phyloP scores from a whole-genome alignment of 2,113 vertebrate species.

The Paedocypris sp. region DNA sequence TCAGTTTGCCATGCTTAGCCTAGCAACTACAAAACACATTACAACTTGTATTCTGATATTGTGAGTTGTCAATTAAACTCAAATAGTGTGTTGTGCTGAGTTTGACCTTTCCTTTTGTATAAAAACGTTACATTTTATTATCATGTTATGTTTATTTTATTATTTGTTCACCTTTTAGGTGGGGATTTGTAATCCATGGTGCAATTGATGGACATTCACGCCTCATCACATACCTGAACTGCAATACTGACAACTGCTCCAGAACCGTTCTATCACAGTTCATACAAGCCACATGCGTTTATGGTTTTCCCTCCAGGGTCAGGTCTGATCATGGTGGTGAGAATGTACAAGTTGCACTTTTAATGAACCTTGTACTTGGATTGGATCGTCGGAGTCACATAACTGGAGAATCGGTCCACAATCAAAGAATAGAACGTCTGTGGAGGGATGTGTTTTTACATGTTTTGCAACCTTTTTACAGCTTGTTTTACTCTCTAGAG shows the following conservation, averaged over 20 bases:
- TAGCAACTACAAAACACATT: too few relatives aligned
- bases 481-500: conserved; percentile 15
- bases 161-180: not conserved
- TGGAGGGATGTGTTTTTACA: conserved; percentile 25
- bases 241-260: conserved; percentile 13
- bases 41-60: too few relatives aligned
- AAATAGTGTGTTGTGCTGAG: not conserved
- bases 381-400: conserved; percentile 3
- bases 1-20: too few relatives aligned
- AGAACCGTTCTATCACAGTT: conserved; percentile 9
- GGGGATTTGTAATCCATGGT: conserved; percentile 1
- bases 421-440: conserved; percentile 5
- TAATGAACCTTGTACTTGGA: conserved; percentile 18
- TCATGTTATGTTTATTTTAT: not conserved
- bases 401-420: conserved; percentile 19
- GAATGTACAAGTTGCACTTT: conserved; percentile 10
- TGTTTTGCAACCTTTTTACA: conserved; percentile 19
- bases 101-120: not conserved
- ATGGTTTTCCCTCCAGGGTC: conserved; percentile 17
- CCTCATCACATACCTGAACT: conserved; percentile 18
- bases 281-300: conserved; percentile 16
- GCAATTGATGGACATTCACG: conserved; percentile 14
- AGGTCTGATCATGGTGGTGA: conserved; percentile 26
- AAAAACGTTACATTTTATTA: not conserved
- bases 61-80: not conserved